These are phyloP conservation scores for Diacarnus erythraeanus DNA, from an alignment of 37 sponge, comb jelly and placozoan species.

Conservation along the genomic window DNA sequence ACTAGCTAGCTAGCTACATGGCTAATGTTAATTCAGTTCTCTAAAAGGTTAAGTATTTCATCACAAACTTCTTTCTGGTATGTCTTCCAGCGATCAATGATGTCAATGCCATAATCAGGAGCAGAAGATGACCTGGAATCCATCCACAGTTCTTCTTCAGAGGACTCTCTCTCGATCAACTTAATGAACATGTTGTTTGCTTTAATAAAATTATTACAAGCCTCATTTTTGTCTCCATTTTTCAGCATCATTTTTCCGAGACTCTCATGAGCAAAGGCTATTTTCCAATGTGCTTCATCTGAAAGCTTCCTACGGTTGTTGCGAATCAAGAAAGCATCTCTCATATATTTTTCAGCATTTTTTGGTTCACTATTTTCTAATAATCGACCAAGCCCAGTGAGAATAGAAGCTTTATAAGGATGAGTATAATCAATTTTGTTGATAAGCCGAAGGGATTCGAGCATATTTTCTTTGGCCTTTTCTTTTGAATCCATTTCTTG, in stretches of 20 bases:
- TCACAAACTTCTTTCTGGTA: not conserved
- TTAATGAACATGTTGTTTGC: not conserved
- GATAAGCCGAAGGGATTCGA: not conserved
- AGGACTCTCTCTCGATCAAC: not conserved
- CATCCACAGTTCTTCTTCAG: not conserved
- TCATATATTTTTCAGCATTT: not conserved
- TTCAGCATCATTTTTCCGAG: not conserved
- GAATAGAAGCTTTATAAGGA: not conserved
- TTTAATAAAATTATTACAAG: not conserved
- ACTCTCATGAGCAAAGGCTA: not conserved
- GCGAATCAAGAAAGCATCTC: not conserved
- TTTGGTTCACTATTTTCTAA: not conserved
- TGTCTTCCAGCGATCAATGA: not conserved
- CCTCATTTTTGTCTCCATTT: not conserved
- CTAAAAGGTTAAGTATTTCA: not conserved
- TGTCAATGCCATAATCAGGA: not conserved
- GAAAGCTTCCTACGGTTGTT: not conserved
- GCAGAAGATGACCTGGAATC: not conserved
- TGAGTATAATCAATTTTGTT: not conserved
- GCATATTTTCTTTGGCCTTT: not conserved
- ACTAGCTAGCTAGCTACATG: no score
- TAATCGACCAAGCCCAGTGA: not conserved
- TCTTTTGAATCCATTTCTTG: not conserved
- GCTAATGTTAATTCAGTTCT: no score
- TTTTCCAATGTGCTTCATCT: not conserved